Conservation (phyloP, 1,140 invertebrate genomes). For the Triops longicaudatus region DNA sequence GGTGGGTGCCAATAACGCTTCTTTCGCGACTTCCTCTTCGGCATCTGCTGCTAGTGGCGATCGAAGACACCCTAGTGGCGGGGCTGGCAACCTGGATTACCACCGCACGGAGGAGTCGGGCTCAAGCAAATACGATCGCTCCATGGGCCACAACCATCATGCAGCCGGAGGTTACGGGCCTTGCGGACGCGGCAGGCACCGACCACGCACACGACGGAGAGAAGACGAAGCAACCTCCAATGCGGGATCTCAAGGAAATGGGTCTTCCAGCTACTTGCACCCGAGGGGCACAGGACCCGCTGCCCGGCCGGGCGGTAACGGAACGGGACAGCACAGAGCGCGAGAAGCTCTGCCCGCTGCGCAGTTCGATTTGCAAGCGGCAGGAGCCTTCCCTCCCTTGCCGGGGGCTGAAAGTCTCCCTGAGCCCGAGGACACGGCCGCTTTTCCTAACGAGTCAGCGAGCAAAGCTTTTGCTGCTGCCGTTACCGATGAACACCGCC, state of each 20-base stretch:
- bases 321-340: not conserved
- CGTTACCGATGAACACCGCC: not conserved
- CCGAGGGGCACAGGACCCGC: not conserved
- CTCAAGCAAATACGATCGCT: not conserved
- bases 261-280: conserved; percentile 2
- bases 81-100: not conserved
- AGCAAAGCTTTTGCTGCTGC: not conserved
- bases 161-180: not conserved
- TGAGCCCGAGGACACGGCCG: conserved; percentile 25
- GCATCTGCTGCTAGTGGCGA: not conserved
- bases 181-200: conserved; percentile 1
- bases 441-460: not conserved
- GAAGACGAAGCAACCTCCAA: conserved; percentile 1
- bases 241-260: not conserved
- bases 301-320: not conserved
- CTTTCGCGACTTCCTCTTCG: conserved; percentile 22
- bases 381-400: conserved; percentile 66
- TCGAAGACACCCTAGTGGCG: not conserved
- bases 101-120: not conserved
- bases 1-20: conserved; percentile 22
- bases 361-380: conserved; percentile 68
- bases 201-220: conserved; percentile 21
- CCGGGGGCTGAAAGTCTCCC: conserved; percentile 46
- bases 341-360: conserved; percentile 28
- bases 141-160: not conserved